Evolutionary conservation across 2,797 vertebrate genomes (phyloP).

Genomic region (Malurus leucopterus): DNA sequence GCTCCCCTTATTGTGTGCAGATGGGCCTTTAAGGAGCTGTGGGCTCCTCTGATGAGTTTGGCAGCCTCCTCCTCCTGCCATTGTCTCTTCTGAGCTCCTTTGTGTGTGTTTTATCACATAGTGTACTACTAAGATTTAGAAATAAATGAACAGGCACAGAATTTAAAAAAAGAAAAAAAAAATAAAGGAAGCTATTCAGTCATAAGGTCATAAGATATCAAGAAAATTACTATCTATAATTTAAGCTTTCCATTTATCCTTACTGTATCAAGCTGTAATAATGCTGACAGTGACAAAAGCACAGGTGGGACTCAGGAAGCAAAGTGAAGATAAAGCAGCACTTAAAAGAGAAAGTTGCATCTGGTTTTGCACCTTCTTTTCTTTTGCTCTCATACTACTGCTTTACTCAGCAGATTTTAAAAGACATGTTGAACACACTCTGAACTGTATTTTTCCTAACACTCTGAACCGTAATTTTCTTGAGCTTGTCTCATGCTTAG

Average conservation of each 20-base stretch:
- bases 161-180: neutral
- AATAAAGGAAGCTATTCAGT: conserved; percentile 3
- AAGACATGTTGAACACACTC: neutral
- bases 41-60: neutral
- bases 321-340: conserved; percentile 21
- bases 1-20: neutral
- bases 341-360: conserved; percentile 22
- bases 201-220: conserved; percentile 10
- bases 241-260: conserved; percentile 51
- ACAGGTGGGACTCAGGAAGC: conserved; percentile 16
- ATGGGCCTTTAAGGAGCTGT: neutral
- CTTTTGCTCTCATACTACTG: neutral
- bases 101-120: neutral
- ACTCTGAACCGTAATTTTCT: neutral
- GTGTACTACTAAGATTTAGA: neutral
- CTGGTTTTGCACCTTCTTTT: neutral
- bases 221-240: conserved; percentile 53
- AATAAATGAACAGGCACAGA: neutral
- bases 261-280: conserved; percentile 27
- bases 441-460: neutral
- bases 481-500: conserved; percentile 32
- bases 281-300: conserved; percentile 39
- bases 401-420: neutral
- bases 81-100: neutral
- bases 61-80: neutral